Evolutionary conservation across 1,140 invertebrate genomes (phyloP), one percentile per base, ranked within the genome.

Genomic region (Fopius arisanus): DNA sequence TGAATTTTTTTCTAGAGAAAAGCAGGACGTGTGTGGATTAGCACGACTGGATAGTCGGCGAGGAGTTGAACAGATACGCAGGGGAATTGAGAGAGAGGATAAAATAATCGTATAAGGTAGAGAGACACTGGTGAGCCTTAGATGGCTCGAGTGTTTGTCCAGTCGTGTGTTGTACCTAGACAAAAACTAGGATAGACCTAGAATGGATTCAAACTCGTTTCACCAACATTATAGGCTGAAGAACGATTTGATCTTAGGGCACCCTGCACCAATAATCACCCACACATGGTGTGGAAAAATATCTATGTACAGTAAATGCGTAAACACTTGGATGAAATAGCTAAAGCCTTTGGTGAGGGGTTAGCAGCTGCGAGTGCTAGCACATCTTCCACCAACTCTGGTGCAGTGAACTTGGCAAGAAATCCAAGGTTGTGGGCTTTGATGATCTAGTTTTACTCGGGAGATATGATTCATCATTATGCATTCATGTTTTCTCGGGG

Each of bases 391-490:
- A 40, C 66, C 10, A 67, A 67, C 29, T 48, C 23, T 80, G 78
- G 84, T 84, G 80, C 84, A 86, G 79, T 85, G 84, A 85, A 84
- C 84, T 86, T 86, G 84, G 83, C 84, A 84, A 85, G 83, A 86
- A 86, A 83, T 81, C 81, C 84, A 86, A 85, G 84, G 84, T 83
- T 85, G 81, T 78, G 41, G 75, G 76, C 79, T 79, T 85, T 84
- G 84, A 85, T 85, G 83, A 85, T 85, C 84, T 84, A 85, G 84
- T 84, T 84, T 84, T 79, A 59, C 54, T 59, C 83, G 81, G 77
- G 75, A 80, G 78, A 83, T 83, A 81, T 83, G 79, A 84, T 83
- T 82, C 77, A 81, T 72, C 78, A 83, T 82, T 82, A 83, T 82
- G 80, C 76, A 81, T 81, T 79, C 77, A 73, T 75, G 78, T 43